A percentile compares a stretch with the other conserved stretches of the same genome.
These are phyloP conservation scores for Sebastes goodei DNA, from an alignment of 2,797 vertebrate genomes.

Conservation along the genomic window DNA sequence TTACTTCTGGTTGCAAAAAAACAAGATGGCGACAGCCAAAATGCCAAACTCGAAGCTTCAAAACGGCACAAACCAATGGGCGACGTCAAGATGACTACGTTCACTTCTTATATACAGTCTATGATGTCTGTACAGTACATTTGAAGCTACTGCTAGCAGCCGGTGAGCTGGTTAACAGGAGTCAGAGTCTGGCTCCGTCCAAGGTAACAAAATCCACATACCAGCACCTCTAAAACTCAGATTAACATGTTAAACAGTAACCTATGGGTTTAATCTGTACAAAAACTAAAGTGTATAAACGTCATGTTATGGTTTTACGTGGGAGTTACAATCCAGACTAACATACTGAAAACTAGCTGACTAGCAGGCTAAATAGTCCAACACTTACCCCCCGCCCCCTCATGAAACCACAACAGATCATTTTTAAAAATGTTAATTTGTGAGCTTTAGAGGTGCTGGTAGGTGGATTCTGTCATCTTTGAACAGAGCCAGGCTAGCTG, in stretches of 20 bases:
- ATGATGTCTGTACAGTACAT: not conserved
- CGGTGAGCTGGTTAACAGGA: not conserved
- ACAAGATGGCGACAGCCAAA: no score
- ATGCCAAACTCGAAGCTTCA: no score
- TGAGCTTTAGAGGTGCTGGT: not conserved
- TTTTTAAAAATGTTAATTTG: not conserved
- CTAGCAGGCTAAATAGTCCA: no score
- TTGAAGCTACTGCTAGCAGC: not conserved
- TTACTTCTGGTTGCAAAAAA: no score
- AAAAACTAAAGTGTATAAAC: not conserved
- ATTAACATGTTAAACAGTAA: not conserved
- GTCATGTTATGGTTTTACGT: not conserved
- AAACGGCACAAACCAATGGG: no score
- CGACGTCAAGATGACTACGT: no score
- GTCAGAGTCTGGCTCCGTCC: not conserved
- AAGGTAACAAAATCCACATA: not conserved
- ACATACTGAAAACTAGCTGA: not conserved
- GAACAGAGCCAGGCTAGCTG: not conserved
- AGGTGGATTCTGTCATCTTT: not conserved
- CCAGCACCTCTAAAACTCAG: not conserved
- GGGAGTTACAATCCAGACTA: not conserved
- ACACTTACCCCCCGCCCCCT: not conserved
- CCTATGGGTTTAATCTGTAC: not conserved
- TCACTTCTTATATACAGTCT: no score
- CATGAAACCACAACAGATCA: not conserved